Percentiles rank a stretch among this genome's conserved stretches.
phyloP scores from a whole-genome alignment of 2,113 vertebrate genomes.

The Equus przewalskii region DNA sequence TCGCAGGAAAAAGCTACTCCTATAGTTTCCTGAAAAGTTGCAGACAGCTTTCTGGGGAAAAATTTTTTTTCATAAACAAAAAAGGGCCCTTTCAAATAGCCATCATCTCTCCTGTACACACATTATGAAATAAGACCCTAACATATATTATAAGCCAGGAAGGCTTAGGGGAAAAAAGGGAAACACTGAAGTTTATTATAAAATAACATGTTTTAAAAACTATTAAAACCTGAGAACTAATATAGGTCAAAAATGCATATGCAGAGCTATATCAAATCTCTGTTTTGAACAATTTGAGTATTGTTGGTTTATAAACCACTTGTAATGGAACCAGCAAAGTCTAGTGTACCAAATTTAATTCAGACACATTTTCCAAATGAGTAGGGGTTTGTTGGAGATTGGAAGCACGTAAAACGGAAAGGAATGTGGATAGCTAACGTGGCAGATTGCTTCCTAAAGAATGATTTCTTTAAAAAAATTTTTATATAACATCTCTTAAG shows the following conservation, averaged over 20 bases:
- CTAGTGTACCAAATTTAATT: conserved; percentile 47
- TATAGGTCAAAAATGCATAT: conserved; percentile 41
- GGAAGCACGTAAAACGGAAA: conserved; percentile 44
- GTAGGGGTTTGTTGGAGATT: conserved; percentile 60
- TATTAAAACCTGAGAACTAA: conserved; percentile 75
- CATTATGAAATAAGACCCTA: conserved; percentile 72
- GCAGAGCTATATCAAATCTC: conserved; percentile 22
- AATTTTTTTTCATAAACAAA: conserved; percentile 20
- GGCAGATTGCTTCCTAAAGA: conserved; percentile 65
- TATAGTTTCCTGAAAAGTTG: conserved; percentile 64
- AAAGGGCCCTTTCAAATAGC: conserved; percentile 56
- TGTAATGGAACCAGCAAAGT: conserved; percentile 48
- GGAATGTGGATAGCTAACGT: conserved; percentile 49
- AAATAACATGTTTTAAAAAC: conserved; percentile 77
- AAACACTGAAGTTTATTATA: conserved; percentile 74
- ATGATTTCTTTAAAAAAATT: conserved; percentile 43
- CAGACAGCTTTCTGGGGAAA: conserved; percentile 38
- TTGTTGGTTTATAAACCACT: conserved; percentile 71
- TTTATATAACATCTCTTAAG: conserved; percentile 48
- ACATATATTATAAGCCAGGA: conserved; percentile 70
- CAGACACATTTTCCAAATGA: conserved; percentile 71
- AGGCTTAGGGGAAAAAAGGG: conserved; percentile 65
- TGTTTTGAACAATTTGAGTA: conserved; percentile 74
- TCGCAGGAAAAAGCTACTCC: conserved; percentile 1
- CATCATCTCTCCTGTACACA: conserved; percentile 43